These are phyloP conservation scores for Trichoplusia ni DNA, from an alignment of 1,140 invertebrate species.

Conservation along the genomic window DNA sequence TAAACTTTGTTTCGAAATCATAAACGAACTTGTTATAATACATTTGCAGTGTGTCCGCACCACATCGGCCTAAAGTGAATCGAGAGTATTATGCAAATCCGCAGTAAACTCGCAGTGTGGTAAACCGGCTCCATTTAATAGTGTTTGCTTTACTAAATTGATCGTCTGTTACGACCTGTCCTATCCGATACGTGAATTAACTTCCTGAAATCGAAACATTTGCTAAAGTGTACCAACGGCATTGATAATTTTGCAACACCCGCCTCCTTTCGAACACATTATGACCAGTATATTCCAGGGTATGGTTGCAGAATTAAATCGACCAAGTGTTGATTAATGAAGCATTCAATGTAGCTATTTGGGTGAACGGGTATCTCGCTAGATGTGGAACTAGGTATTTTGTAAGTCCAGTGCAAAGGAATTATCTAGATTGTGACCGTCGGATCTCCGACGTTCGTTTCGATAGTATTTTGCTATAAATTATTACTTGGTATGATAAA, in stretches of 20 bases:
- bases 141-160: conserved; percentile 50
- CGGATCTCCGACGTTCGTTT: background rate
- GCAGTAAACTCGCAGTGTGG: conserved; percentile 50
- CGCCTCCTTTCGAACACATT: conserved; percentile 31
- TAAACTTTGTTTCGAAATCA: conserved; percentile 24
- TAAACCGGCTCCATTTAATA: conserved; percentile 40
- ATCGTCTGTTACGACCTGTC: conserved; percentile 37
- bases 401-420: background rate
- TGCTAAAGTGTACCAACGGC: conserved; percentile 15
- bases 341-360: conserved; percentile 3
- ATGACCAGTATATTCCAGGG: conserved; percentile 9
- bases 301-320: conserved; percentile 2
- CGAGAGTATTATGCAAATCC: conserved; percentile 52
- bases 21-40: conserved; percentile 20
- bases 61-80: conserved; percentile 10
- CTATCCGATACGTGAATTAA: conserved; percentile 45
- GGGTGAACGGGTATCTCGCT: background rate
- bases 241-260: conserved; percentile 33
- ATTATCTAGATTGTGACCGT: background rate
- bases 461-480: background rate
- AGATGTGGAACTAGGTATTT: background rate
- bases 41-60: background rate
- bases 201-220: conserved; percentile 47
- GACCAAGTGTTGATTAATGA: conserved; percentile 21
- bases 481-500: background rate